These are phyloP conservation scores for Rousettus madagascariensis DNA, from an alignment of 2,797 vertebrate genomes.

Conservation along the genomic window DNA sequence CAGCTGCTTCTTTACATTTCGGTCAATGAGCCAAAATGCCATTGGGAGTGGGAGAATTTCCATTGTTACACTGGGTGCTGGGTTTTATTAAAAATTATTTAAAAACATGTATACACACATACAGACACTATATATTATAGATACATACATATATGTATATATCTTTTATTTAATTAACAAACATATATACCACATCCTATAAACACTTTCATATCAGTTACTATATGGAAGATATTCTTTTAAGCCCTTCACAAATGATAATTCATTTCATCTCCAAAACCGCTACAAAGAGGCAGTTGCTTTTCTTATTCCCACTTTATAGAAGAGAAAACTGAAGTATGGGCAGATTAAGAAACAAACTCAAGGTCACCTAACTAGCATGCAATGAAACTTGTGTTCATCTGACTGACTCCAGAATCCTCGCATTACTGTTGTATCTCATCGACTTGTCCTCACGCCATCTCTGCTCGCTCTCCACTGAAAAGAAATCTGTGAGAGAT, in stretches of 20 bases:
- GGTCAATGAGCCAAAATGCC: background rate
- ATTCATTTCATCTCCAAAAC: background rate
- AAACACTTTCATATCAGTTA: background rate
- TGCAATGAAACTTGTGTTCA: background rate
- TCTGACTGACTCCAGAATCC: background rate
- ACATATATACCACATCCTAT: background rate
- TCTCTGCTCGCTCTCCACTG: background rate
- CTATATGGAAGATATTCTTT: background rate
- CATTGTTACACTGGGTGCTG: background rate
- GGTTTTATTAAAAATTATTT: background rate
- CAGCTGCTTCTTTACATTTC: background rate
- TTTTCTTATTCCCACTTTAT: background rate
- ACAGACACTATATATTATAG: background rate
- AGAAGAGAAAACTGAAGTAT: background rate
- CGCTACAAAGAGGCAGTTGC: background rate
- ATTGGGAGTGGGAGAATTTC: background rate
- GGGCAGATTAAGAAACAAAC: no score
- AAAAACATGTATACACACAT: background rate
- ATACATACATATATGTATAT: background rate
- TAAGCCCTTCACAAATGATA: background rate
- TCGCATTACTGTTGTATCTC: rapidly evolving
- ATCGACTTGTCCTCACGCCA: rapidly evolving
- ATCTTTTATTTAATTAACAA: background rate
- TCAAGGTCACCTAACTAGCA: background rate
- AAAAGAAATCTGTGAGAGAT: background rate